Conservation (phyloP, 2,888 invertebrate genomes). For the Epiblema foenella region DNA sequence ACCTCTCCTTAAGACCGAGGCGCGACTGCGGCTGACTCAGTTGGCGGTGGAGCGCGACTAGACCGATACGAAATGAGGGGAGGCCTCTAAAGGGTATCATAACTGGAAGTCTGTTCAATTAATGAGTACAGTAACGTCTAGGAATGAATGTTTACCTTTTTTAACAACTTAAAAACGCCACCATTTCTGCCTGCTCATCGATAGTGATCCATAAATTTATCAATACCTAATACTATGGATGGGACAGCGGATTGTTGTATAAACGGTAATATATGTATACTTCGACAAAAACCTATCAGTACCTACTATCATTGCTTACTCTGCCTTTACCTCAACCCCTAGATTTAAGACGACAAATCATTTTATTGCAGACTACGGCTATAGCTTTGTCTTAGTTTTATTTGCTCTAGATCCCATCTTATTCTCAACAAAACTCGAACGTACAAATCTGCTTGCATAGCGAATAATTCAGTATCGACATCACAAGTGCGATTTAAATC, state of each 20-base stretch:
- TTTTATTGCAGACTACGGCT: slow-evolving; percentile 45
- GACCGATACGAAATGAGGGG: slow-evolving; percentile 60
- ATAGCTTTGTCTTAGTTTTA: slow-evolving; percentile 32
- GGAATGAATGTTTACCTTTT: slow-evolving; percentile 1
- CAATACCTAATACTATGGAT: not conserved
- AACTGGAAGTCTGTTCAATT: slow-evolving; percentile 30
- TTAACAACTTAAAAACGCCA: not conserved
- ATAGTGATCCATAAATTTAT: not conserved
- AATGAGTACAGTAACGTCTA: slow-evolving; percentile 16
- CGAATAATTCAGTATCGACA: slow-evolving; percentile 34
- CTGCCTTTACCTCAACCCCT: not conserved
- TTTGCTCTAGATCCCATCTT: slow-evolving; percentile 39
- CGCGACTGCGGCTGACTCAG: slow-evolving; percentile 72
- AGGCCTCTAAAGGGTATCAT: slow-evolving; percentile 71
- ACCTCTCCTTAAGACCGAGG: slow-evolving; percentile 50
- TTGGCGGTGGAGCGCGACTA: slow-evolving; percentile 71
- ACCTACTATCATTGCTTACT: not conserved
- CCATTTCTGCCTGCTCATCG: no score
- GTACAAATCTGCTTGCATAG: slow-evolving; percentile 34
- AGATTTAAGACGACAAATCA: slow-evolving; percentile 24
- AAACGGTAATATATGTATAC: not conserved
- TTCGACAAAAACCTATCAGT: not conserved
- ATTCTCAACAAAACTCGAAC: slow-evolving; percentile 31
- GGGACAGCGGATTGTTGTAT: not conserved
- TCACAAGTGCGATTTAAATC: slow-evolving; percentile 33